Percentiles rank a stretch among this genome's conserved stretches.
Evolutionary conservation across 2,113 vertebrate species (phyloP).

Genomic region (Hemiprocne comata): DNA sequence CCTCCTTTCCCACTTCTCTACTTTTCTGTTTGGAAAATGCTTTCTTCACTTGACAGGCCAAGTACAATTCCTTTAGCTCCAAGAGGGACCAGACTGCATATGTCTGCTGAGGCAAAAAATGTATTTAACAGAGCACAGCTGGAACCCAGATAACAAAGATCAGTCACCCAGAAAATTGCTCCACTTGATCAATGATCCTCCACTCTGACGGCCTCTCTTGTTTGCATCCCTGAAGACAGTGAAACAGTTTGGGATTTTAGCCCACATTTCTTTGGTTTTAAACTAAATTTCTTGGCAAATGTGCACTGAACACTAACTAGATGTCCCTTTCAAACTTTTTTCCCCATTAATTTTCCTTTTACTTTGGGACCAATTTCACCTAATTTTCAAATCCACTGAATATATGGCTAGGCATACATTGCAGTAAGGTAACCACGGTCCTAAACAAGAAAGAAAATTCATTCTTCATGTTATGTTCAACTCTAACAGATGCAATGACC

Average conservation of each 20-base stretch:
- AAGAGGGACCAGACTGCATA: neutral
- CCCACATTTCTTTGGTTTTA: neutral
- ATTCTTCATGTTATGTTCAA: neutral
- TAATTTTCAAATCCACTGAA: neutral
- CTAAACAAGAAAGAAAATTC: neutral
- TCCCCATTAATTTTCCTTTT: neutral
- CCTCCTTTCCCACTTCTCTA: neutral
- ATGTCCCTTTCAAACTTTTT: neutral
- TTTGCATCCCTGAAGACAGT: neutral
- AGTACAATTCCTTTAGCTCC: neutral
- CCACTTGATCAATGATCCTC: neutral
- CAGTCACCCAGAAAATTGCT: neutral
- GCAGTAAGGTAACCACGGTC: neutral
- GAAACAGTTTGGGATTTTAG: neutral
- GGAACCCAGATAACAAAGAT: conserved; percentile 4
- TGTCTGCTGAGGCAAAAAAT: neutral
- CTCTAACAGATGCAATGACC: neutral
- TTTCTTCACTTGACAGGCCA: conserved; percentile 35
- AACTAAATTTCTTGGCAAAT: neutral
- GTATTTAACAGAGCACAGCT: neutral
- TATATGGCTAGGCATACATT: neutral
- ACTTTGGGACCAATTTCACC: neutral
- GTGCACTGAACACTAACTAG: neutral
- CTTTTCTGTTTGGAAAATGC: neutral
- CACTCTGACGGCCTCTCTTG: neutral